Percentiles rank a stretch among this genome's conserved stretches.
Evolutionary conservation across 2,797 vertebrate species (phyloP).

Genomic region (Petrocephalus schoutedeni): DNA sequence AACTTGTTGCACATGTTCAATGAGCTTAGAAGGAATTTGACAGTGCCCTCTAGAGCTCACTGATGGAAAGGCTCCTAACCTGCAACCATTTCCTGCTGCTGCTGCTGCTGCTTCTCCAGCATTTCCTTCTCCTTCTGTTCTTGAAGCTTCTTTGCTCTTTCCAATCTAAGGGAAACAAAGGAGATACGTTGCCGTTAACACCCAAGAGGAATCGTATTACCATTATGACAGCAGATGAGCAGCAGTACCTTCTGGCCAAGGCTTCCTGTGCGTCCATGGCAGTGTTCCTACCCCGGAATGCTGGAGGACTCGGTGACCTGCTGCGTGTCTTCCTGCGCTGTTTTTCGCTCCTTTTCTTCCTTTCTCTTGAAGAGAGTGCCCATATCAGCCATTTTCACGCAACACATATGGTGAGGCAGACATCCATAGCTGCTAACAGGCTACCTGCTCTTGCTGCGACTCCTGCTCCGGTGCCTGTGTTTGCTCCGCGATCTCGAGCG

Average conservation of each 20-base stretch:
- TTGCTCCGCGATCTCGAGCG: conserved; percentile 83
- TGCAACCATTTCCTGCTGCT: conserved; percentile 80
- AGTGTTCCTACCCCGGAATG: conserved; percentile 88
- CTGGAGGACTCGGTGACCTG: conserved; percentile 73
- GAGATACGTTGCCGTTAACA: neutral
- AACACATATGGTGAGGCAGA: neutral
- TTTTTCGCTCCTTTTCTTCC: conserved; percentile 87
- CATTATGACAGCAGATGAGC: neutral
- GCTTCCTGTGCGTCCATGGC: conserved; percentile 99
- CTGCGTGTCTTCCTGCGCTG: conserved; percentile 82
- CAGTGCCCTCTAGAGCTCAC: neutral
- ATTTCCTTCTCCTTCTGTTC: conserved; percentile 96
- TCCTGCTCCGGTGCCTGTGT: conserved; percentile 81
- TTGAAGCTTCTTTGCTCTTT: conserved; percentile 95
- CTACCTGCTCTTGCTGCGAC: conserved; percentile 83
- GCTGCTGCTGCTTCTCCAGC: conserved; percentile 88
- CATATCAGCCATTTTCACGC: conserved; percentile 17
- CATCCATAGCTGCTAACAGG: conserved; percentile 21
- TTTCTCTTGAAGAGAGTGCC: conserved; percentile 63
- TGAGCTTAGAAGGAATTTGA: neutral
- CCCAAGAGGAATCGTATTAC: neutral
- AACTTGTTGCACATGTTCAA: neutral
- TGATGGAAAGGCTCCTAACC: conserved; percentile 56
- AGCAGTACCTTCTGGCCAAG: conserved; percentile 80
- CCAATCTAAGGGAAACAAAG: conserved; percentile 64